Conservation (phyloP, 2,797 vertebrate genomes). For the Manis pentadactyla region DNA sequence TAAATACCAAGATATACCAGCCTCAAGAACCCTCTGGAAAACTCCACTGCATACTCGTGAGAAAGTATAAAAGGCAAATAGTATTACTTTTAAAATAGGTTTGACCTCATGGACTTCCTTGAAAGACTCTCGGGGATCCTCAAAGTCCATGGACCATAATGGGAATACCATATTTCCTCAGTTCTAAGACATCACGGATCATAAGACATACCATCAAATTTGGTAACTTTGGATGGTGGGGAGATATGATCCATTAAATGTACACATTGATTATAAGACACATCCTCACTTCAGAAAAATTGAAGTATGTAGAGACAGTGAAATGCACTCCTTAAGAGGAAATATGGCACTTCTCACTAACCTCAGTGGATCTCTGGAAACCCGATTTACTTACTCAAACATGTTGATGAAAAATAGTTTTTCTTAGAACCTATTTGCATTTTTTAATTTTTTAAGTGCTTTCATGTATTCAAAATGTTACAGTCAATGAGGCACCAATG, state of each 20-base stretch:
- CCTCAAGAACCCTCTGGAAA: constrained; percentile 26
- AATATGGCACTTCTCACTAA: constrained; percentile 20
- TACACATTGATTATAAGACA: constrained; percentile 30
- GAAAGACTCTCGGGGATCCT: not conserved
- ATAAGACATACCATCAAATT: constrained; percentile 1
- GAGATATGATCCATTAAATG: not conserved
- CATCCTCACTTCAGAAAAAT: constrained; percentile 52
- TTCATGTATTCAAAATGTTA: constrained; percentile 38
- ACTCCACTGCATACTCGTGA: not conserved
- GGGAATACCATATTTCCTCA: constrained; percentile 13
- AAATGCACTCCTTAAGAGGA: constrained; percentile 42
- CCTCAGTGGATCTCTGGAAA: not conserved
- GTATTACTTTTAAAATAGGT: not conserved
- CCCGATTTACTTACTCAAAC: constrained; percentile 24
- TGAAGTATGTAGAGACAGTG: constrained; percentile 1
- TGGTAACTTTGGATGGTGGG: not conserved
- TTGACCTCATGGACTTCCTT: constrained; percentile 20
- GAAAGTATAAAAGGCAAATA: constrained; percentile 14
- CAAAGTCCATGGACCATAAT: not conserved
- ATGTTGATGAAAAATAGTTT: constrained; percentile 28
- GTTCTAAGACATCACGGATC: not conserved
- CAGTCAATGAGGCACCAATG: constrained; percentile 32
- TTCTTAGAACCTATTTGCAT: constrained; percentile 34
- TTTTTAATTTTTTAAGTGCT: constrained; percentile 52
- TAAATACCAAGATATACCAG: not conserved